Evolutionary conservation across 2,113 vertebrate genomes (phyloP).

Genomic region (Odobenus rosmarus): DNA sequence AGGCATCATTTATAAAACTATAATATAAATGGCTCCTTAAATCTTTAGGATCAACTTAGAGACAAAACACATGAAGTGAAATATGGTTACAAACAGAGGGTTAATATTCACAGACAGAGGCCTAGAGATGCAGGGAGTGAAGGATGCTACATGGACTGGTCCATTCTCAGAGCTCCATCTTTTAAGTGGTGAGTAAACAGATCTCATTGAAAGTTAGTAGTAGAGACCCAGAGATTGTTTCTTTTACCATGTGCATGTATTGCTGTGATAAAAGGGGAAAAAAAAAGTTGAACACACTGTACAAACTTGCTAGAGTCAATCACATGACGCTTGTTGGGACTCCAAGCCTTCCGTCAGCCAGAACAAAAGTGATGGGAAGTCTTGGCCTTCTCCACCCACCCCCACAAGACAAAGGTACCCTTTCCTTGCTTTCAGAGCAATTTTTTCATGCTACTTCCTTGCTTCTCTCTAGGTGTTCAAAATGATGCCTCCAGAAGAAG

Average conservation of each 20-base stretch:
- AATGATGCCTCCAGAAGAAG: background rate
- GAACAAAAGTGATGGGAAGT: background rate
- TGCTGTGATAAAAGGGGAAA: background rate
- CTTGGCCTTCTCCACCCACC: rapidly evolving
- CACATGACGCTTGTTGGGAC: background rate
- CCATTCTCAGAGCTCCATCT: background rate
- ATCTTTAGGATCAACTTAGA: background rate
- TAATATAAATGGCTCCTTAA: constrained; percentile 11
- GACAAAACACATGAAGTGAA: background rate
- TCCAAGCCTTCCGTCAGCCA: background rate
- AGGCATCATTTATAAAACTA: background rate
- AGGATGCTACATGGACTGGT: rapidly evolving
- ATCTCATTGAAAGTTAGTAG: background rate
- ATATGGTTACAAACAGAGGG: background rate
- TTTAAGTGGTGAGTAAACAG: background rate
- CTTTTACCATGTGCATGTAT: background rate
- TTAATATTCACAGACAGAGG: background rate
- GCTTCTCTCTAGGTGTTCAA: background rate
- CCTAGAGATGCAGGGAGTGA: background rate
- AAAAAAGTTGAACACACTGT: too few species aligned
- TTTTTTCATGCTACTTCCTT: background rate
- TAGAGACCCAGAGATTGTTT: background rate
- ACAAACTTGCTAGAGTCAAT: background rate
- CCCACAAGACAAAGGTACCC: background rate
- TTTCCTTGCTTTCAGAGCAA: background rate